Evolutionary conservation across 2,888 invertebrate genomes (phyloP).

Genomic region (Neoitamus cyanurus): DNA sequence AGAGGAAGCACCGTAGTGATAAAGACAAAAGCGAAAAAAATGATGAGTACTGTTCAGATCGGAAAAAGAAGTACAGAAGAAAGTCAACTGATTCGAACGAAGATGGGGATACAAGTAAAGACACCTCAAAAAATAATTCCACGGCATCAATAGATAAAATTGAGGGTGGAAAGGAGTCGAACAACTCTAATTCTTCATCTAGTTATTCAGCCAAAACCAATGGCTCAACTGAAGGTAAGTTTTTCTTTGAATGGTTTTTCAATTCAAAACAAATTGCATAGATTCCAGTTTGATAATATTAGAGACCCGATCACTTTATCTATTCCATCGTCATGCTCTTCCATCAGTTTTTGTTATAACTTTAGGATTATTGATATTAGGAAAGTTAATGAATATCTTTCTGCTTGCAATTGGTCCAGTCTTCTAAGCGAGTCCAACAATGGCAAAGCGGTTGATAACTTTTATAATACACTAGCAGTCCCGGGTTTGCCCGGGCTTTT

Average conservation of each 20-base stretch:
- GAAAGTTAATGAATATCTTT: too few species aligned
- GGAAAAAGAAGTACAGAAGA: conserved; percentile 73
- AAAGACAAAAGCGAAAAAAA: conserved; percentile 63
- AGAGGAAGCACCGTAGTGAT: conserved; percentile 64
- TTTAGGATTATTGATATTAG: too few species aligned
- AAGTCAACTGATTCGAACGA: conserved; percentile 86
- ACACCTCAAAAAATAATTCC: conserved; percentile 64
- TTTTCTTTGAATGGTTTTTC: neutral
- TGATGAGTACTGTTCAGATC: conserved; percentile 80
- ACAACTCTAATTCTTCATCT: conserved; percentile 38
- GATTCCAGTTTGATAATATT: too few species aligned
- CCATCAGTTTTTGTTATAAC: too few species aligned
- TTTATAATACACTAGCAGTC: too few species aligned
- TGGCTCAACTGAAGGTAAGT: conserved; percentile 30
- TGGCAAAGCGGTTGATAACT: too few species aligned
- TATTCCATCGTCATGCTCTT: too few species aligned
- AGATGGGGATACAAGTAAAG: conserved; percentile 69
- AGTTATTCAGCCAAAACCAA: conserved; percentile 36
- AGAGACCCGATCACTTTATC: too few species aligned
- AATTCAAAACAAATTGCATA: too few species aligned
- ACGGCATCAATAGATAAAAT: neutral
- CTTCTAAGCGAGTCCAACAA: too few species aligned
- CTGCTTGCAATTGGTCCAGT: too few species aligned
- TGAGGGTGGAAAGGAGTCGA: neutral
- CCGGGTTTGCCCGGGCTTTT: too few species aligned